Evolutionary conservation across 2,888 invertebrate genomes (phyloP).

Genomic region (Tuberolachnus salignus): DNA sequence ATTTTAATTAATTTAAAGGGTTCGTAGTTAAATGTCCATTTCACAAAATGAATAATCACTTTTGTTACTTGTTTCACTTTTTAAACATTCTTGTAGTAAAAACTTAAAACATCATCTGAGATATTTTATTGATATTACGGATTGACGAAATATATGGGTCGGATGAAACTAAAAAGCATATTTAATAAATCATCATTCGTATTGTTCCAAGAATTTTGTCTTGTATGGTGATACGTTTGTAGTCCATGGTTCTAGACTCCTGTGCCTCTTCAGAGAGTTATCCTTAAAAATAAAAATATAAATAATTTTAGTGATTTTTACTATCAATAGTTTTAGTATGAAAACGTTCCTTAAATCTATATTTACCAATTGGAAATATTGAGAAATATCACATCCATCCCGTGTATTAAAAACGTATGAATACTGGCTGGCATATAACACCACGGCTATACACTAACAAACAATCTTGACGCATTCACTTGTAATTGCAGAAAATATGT

Average conservation of each 20-base stretch:
- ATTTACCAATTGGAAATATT: not conserved
- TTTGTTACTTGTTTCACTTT: not conserved
- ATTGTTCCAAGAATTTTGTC: not conserved
- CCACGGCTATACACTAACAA: not conserved
- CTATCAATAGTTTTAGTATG: too few species aligned
- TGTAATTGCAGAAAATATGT: not conserved
- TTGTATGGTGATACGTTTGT: not conserved
- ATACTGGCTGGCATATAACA: not conserved
- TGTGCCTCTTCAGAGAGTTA: not conserved
- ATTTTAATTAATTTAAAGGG: too few species aligned
- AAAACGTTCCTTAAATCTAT: not conserved
- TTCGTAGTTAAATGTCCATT: too few species aligned
- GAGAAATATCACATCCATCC: not conserved
- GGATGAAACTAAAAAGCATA: not conserved
- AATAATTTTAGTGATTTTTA: too few species aligned
- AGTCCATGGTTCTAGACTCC: not conserved
- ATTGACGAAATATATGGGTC: not conserved
- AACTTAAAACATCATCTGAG: not conserved
- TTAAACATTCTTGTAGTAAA: not conserved
- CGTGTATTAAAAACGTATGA: not conserved
- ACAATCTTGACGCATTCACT: not conserved
- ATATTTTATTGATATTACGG: not conserved
- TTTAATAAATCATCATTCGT: not conserved
- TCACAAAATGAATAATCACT: too few species aligned
- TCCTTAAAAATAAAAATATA: too few species aligned